Conservation (phyloP, 2,797 vertebrate genomes). For the Peromyscus nudipes region DNA sequence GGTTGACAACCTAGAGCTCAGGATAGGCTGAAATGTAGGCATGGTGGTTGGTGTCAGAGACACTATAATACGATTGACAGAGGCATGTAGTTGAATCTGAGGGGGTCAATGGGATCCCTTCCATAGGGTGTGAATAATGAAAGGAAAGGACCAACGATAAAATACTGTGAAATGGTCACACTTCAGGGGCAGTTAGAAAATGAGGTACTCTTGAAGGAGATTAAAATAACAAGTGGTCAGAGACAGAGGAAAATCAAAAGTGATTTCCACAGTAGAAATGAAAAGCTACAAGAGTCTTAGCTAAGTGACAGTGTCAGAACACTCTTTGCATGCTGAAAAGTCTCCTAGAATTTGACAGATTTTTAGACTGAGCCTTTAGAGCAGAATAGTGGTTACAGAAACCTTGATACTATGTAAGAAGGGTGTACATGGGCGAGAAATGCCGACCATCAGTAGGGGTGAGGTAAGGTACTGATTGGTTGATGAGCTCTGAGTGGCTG, state of each 20-base stretch:
- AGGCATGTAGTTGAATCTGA: constrained; percentile 11
- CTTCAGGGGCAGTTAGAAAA: constrained; percentile 8
- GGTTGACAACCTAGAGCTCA: not conserved
- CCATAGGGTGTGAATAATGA: constrained; percentile 34
- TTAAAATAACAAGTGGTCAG: not conserved
- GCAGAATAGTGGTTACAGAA: not conserved
- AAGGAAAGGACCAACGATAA: constrained; percentile 22
- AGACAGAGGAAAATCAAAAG: not conserved
- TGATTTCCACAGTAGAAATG: constrained; percentile 36
- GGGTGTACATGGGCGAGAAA: constrained; percentile 13
- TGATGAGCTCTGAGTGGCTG: not conserved
- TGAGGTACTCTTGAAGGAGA: constrained; percentile 14
- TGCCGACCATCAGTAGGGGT: not conserved
- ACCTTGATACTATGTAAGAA: constrained; percentile 28
- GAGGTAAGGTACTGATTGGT: not conserved
- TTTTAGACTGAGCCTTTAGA: constrained; percentile 53
- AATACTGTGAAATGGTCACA: not conserved
- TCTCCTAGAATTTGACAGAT: constrained; percentile 16
- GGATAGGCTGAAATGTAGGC: constrained; percentile 1
- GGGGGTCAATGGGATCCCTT: not conserved
- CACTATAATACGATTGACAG: not conserved
- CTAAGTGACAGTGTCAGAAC: constrained; percentile 28
- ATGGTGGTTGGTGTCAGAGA: constrained; percentile 11
- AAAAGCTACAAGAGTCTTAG: constrained; percentile 11
- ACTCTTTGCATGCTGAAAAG: constrained; percentile 20